A percentile compares a stretch with the other conserved stretches of the same genome.
phyloP scores from a whole-genome alignment of 2,888 invertebrate genomes.

The Malachius bipustulatus region DNA sequence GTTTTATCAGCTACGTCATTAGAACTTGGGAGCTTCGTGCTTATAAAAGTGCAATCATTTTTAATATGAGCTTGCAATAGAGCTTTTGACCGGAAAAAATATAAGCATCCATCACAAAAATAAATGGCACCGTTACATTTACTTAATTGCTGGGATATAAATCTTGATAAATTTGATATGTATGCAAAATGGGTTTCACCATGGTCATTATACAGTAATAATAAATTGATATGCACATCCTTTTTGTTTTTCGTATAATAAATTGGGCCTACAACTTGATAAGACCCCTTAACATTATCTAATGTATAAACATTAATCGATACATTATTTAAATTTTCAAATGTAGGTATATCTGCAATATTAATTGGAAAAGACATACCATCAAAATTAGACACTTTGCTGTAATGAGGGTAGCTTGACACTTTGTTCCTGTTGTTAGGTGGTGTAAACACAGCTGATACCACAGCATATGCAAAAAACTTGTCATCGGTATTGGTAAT shows the following conservation, averaged over 20 bases:
- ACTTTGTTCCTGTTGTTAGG: too few relatives aligned
- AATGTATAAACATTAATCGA: too few relatives aligned
- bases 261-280: too few relatives aligned
- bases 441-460: too few relatives aligned
- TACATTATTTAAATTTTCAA: too few relatives aligned
- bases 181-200: neutral
- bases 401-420: constrained; percentile 2
- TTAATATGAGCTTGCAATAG: neutral
- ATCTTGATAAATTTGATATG: neutral
- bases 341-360: too few relatives aligned
- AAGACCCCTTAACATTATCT: too few relatives aligned
- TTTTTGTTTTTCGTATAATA: too few relatives aligned
- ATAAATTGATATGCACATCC: constrained; percentile 1
- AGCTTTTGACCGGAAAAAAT: neutral
- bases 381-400: too few relatives aligned
- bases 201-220: neutral
- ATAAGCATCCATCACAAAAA: constrained; percentile 1
- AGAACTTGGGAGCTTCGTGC: neutral
- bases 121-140: too few relatives aligned
- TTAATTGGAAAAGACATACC: constrained; percentile 4
- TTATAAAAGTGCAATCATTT: neutral
- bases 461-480: too few relatives aligned
- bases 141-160: neutral
- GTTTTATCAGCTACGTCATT: neutral
- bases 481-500: too few relatives aligned